These are phyloP conservation scores for Clostera curtula DNA, from an alignment of 2,888 invertebrate genomes.

Conservation along the genomic window DNA sequence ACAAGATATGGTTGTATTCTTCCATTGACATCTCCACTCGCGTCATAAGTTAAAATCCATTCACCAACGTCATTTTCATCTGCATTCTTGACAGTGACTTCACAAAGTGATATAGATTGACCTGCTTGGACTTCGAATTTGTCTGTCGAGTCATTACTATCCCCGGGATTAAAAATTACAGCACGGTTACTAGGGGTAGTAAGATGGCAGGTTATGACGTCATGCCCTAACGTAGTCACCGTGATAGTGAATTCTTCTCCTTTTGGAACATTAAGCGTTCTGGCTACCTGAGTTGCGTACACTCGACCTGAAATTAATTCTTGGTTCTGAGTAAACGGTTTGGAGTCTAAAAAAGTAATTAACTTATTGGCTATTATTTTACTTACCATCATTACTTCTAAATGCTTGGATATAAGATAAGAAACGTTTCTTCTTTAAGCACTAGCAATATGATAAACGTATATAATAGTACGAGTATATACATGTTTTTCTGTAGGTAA, in stretches of 20 bases:
- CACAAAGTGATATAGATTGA: not conserved
- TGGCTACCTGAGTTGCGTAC: not conserved
- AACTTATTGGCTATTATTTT: no score
- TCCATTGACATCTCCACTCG: not conserved
- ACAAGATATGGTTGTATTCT: not conserved
- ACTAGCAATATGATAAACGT: no score
- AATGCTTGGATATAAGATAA: no score
- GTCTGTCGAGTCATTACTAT: not conserved
- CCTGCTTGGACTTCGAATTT: conserved; percentile 5
- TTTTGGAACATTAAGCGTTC: not conserved
- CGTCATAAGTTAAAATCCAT: conserved; percentile 9
- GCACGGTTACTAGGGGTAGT: conserved; percentile 1
- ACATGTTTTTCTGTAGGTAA: no score
- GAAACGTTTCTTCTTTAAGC: no score
- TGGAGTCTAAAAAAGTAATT: no score
- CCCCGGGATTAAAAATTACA: conserved; percentile 4
- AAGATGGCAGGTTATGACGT: conserved; percentile 4
- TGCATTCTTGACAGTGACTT: conserved; percentile 2
- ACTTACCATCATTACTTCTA: no score
- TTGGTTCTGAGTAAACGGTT: no score
- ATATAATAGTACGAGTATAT: no score
- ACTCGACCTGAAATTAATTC: not conserved
- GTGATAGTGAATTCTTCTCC: conserved; percentile 2
- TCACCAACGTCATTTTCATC: conserved; percentile 9
- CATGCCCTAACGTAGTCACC: not conserved